A percentile compares a stretch with the other conserved stretches of the same genome.
These are phyloP conservation scores for Jordanella pulchra DNA, from an alignment of 2,797 vertebrate species.

Conservation along the genomic window DNA sequence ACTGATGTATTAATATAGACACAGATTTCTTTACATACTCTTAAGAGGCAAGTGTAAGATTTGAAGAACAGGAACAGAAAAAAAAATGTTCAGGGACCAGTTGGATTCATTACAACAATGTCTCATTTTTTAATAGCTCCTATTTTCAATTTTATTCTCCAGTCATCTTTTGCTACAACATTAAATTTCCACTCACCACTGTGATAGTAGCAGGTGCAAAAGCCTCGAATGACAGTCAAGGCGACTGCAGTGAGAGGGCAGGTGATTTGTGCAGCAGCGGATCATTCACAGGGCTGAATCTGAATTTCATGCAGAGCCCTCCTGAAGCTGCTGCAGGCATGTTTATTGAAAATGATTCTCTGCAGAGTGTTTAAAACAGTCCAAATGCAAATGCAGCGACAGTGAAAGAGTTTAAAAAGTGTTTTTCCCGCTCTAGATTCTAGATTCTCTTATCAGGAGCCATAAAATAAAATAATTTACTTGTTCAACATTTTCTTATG, in stretches of 20 bases:
- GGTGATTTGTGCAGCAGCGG: constrained; percentile 59
- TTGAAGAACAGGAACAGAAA: not conserved
- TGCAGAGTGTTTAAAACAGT: constrained; percentile 56
- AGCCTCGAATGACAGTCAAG: constrained; percentile 49
- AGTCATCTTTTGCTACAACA: constrained; percentile 20
- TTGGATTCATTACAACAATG: not conserved
- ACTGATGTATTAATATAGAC: not conserved
- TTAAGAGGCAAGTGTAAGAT: not conserved
- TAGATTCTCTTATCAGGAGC: not conserved
- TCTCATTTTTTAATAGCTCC: constrained; percentile 12
- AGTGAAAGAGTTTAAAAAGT: not conserved
- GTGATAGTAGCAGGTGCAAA: constrained; percentile 41
- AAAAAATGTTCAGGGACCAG: not conserved
- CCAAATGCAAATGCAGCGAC: constrained; percentile 26
- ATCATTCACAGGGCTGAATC: constrained; percentile 61
- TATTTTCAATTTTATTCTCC: constrained; percentile 24
- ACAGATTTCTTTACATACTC: not conserved
- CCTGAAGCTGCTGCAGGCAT: constrained; percentile 58
- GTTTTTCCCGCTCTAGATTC: not conserved
- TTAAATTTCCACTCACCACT: constrained; percentile 53
- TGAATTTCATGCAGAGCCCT: constrained; percentile 30
- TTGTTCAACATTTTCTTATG: constrained; percentile 14
- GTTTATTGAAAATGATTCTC: constrained; percentile 24
- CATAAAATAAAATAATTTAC: constrained; percentile 8
- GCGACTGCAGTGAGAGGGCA: constrained; percentile 42